Evolutionary conservation across 2,888 invertebrate species (phyloP).

Genomic region (Stenichneumon culpator): DNA sequence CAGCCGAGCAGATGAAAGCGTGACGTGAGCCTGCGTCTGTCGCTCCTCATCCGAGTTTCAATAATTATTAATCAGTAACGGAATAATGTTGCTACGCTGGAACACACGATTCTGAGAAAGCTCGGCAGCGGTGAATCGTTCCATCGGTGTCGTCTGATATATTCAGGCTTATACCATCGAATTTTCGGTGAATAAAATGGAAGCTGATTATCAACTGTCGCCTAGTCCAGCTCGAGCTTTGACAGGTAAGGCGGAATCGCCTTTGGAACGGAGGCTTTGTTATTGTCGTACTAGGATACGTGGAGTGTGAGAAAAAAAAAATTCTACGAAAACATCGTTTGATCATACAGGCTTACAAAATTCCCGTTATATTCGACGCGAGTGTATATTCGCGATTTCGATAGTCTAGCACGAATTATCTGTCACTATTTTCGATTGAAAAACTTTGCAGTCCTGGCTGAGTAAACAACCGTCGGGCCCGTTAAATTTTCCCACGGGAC

Average conservation of each 20-base stretch:
- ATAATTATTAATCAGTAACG: conserved; percentile 61
- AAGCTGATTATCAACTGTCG: conserved; percentile 84
- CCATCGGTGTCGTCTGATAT: conserved; percentile 38
- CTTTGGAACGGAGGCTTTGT: conserved; percentile 26
- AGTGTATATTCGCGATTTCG: background rate
- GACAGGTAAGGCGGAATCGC: conserved; percentile 80
- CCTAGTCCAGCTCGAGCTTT: conserved; percentile 83
- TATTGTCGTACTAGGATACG: conserved; percentile 3
- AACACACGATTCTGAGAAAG: conserved; percentile 38
- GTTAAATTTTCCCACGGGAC: background rate
- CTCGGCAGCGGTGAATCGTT: conserved; percentile 5
- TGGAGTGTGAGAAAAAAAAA: background rate
- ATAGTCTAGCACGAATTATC: background rate
- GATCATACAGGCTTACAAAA: background rate
- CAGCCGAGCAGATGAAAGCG: conserved; percentile 77
- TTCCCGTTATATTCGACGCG: background rate
- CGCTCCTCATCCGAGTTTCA: conserved; percentile 52
- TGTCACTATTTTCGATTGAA: background rate
- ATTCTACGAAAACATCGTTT: background rate
- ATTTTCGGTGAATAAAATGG: conserved; percentile 76
- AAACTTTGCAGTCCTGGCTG: background rate
- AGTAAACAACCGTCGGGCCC: background rate
- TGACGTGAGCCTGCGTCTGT: conserved; percentile 74
- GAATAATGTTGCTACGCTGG: conserved; percentile 71
- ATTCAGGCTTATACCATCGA: conserved; percentile 48